phyloP scores from a whole-genome alignment of 2,888 invertebrate species.

The Anodontia alba region DNA sequence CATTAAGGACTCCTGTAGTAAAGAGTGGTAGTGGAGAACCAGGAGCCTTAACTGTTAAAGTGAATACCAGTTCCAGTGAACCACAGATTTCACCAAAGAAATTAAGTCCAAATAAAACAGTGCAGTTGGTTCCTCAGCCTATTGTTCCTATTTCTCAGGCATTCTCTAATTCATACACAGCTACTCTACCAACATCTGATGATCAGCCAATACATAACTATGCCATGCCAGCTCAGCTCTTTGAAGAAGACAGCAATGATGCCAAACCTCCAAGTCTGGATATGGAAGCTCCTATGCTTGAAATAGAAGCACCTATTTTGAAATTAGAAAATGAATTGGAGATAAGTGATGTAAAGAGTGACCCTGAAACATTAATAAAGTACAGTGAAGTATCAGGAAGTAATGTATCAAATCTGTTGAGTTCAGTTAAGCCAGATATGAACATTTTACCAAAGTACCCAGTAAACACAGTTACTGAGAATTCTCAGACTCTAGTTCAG shows the following conservation, averaged over 20 bases:
- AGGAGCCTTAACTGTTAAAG: not conserved
- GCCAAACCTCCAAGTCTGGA: constrained; percentile 53
- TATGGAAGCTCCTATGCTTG: constrained; percentile 57
- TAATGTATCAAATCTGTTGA: not conserved
- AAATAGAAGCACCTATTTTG: constrained; percentile 60
- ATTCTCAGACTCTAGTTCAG: constrained; percentile 62
- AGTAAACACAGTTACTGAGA: constrained; percentile 9
- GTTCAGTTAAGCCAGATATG: not conserved
- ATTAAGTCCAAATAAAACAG: constrained; percentile 37
- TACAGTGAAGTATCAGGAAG: not conserved
- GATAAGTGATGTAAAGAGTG: constrained; percentile 46
- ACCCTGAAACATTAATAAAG: not conserved
- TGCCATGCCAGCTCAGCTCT: constrained; percentile 48
- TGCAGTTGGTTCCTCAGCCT: constrained; percentile 73
- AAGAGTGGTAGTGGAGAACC: not conserved
- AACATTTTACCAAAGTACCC: constrained; percentile 41
- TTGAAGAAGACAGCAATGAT: constrained; percentile 55
- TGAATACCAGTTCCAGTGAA: not conserved
- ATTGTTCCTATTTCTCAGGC: constrained; percentile 71
- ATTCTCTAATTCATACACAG: constrained; percentile 23
- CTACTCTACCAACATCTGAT: constrained; percentile 1
- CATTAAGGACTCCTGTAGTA: too few species aligned
- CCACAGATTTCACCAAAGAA: not conserved
- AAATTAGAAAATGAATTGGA: constrained; percentile 51
- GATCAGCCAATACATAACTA: constrained; percentile 44